Base-by-base conservation (phyloP, 2,797 vertebrate species). In the Gila robusta region DNA sequence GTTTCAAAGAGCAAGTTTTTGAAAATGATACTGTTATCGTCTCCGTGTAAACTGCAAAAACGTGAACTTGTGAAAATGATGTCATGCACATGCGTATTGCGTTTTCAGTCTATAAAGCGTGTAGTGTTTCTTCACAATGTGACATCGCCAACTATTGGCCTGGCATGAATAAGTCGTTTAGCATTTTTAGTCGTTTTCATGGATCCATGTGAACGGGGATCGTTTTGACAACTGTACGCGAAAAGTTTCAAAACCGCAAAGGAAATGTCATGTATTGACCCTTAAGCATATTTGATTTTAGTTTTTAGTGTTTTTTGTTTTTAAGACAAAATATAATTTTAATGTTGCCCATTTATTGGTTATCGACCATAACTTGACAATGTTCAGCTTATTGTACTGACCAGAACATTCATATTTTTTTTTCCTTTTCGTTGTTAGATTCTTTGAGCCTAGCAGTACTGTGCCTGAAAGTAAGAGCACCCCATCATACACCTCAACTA, bases 401-500 rank as follows among this genome's bases (percentile, higher is more conserved):
- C 12, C 21, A 41, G 21, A 59, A 59, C 11, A 1, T 59, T 35
- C 5, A 74, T 26, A 4, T 26, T 14, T 1, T 32, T 32, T 69
- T 17, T 86, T 32, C 17, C 39, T 82, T 73, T 59, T 16, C 5
- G 44, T 80, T 23, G 2, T 17, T 67, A 66, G 21, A 28, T 72
- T 44, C 90, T 87, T 82, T 72, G 54, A 85, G n/a, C 80, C 86
- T 56, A 90, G 87, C 49, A 37, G 39, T 0, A 7, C 17, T 8
- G 52, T 11, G 2, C 9, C 86, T 9, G 44, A 14, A 35, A 28
- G n/a, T 59, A 84, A 64, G 14, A 79, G 17, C 69, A 23, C 3
- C 4, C 28, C 76, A 37, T 21, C 62, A 2, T 17, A n/a, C 37
- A 79, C 35, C n/a, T 79, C 73, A 39, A 67, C 74, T 44, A 56